Evolutionary conservation across 2,888 invertebrate species (phyloP), one percentile per base, ranked within the genome.

Genomic region (Orchesellides sinensis): DNA sequence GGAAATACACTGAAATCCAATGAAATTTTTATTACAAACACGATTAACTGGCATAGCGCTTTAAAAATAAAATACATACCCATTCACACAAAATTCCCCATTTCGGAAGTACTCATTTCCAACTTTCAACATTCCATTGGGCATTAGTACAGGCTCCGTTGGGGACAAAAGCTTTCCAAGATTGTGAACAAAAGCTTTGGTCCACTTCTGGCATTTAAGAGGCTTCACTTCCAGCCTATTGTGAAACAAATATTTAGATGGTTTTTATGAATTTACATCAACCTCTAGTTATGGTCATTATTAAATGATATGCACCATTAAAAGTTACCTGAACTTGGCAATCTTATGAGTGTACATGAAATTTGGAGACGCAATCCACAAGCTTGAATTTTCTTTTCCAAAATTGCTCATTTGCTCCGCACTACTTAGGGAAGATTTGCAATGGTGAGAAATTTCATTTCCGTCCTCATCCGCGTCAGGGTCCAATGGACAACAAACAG

Each of bases 11-110:
- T 83, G 23, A 6, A 52, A 69, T 8, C 35, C 35, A 35, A 35
- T 35, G 5, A 35, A 5, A 47, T 47, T 17, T 14, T 14, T 47
- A 3, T 47, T 47, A 47, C 47, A 47, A 8, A 14, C 47, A 47
- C 4, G n/a, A 8, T 12, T 35, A 47, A 4, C 17, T 47, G 17
- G 10, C 47, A 5, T 5, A 35, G 12, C 6, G 35, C 35, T 35
- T 5, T 35, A 47, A 47, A 14, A 47, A 47, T 47, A 47, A 47
- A 54, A 2, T 23, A 56, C 63, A 29, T 78, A 80, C 79, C 80
- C 84, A 56, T 83, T 83, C 27, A 85, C 72, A 27, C 85, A 85
- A 59, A 77, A 85, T 23, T 83, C 83, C 10, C 83, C 83, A 0
- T 65, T 70, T 79, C 63, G 35, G 35, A 56, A 85, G 25, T 80